phyloP scores from a whole-genome alignment of 1,140 invertebrate species.

The Planococcus citri region DNA sequence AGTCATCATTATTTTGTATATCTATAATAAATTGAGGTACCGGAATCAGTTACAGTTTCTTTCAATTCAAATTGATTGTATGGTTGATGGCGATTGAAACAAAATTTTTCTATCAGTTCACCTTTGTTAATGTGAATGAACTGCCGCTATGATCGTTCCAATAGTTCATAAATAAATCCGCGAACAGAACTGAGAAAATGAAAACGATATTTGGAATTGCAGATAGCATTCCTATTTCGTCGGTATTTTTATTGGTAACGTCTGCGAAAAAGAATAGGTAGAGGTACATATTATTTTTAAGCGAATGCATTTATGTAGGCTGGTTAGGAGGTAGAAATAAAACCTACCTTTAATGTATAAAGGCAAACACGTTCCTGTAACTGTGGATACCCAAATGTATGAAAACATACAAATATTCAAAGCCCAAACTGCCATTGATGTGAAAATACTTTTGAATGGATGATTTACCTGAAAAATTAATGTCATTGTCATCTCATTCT shows the following conservation, averaged over 20 bases:
- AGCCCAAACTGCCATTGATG: not conserved
- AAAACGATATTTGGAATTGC: not conserved
- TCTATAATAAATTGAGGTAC: not conserved
- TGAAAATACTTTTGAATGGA: not conserved
- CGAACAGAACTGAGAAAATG: not conserved
- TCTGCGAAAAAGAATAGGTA: too few relatives aligned
- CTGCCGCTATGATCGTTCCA: not conserved
- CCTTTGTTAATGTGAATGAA: not conserved
- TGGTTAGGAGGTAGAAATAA: too few relatives aligned
- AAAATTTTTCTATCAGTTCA: not conserved
- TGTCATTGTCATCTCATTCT: too few relatives aligned
- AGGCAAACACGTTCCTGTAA: not conserved
- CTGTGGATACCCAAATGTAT: not conserved
- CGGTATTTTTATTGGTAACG: not conserved
- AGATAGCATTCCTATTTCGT: not conserved
- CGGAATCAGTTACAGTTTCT: too few relatives aligned
- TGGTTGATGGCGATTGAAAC: too few relatives aligned
- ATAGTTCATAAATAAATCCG: not conserved
- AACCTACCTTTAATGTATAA: not conserved
- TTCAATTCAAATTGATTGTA: too few relatives aligned
- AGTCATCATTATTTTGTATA: not conserved
- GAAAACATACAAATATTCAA: not conserved
- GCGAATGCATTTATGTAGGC: too few relatives aligned
- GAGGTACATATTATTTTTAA: too few relatives aligned
- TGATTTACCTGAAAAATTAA: not conserved